Evolutionary conservation across 2,797 vertebrate species (phyloP).

Genomic region (Melanotaenia nigrans): DNA sequence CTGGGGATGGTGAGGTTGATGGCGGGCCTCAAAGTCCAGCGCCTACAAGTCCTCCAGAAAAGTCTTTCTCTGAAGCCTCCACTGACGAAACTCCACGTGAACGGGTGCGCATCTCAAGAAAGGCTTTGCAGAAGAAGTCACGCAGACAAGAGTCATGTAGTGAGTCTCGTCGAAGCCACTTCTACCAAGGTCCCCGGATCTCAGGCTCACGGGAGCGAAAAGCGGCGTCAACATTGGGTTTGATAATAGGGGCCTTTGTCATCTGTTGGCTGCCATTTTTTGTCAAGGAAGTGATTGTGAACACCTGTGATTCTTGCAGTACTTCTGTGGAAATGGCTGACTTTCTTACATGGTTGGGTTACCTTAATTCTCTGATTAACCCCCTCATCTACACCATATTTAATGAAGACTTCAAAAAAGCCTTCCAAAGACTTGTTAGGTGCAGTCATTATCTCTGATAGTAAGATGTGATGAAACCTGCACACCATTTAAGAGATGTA

Average conservation of each 20-base stretch:
- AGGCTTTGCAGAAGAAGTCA: slow-evolving; percentile 82
- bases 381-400: slow-evolving; percentile 99
- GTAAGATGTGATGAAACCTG: slow-evolving; percentile 18
- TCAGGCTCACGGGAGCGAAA: slow-evolving; percentile 92
- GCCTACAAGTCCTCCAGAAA: slow-evolving; percentile 86
- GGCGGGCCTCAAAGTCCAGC: slow-evolving; percentile 83
- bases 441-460: slow-evolving; percentile 88
- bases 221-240: slow-evolving; percentile 93
- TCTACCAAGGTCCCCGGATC: slow-evolving; percentile 90
- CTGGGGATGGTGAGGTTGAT: slow-evolving; percentile 69
- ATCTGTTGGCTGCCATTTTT: slow-evolving; percentile 99
- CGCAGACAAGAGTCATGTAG: slow-evolving; percentile 83
- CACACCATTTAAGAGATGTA: slow-evolving; percentile 16
- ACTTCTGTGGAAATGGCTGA: slow-evolving; percentile 91
- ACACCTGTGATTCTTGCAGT: slow-evolving; percentile 89
- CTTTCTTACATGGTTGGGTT: slow-evolving; percentile 97
- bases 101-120: slow-evolving; percentile 76
- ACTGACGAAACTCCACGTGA: slow-evolving; percentile 85
- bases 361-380: slow-evolving; percentile 98
- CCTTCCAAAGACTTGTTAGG: slow-evolving; percentile 94
- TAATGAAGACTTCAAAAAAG: slow-evolving; percentile 99
- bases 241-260: slow-evolving; percentile 96
- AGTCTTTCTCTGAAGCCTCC: slow-evolving; percentile 91
- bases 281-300: slow-evolving; percentile 96
- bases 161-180: slow-evolving; percentile 85